Percentiles rank a stretch among this genome's conserved stretches.
These are phyloP conservation scores for Anabas testudineus DNA, from an alignment of 2,797 vertebrate genomes.

Conservation along the genomic window DNA sequence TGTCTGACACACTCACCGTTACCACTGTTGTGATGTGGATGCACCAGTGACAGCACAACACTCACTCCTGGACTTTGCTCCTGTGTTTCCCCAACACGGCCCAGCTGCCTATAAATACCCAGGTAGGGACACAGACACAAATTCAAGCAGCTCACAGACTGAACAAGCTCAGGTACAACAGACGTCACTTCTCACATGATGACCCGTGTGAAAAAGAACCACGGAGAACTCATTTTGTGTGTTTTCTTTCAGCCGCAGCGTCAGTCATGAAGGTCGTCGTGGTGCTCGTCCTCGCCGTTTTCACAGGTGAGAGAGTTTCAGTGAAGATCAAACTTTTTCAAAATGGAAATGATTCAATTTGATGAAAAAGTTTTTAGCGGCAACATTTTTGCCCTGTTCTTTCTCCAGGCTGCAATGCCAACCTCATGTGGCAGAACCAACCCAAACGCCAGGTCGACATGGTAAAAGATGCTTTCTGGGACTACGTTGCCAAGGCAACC, in stretches of 20 bases:
- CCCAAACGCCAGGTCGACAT: conserved; percentile 70
- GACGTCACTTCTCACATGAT: not conserved
- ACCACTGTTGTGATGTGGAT: too few species aligned
- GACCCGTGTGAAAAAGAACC: not conserved
- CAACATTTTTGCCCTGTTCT: not conserved
- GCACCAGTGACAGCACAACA: conserved; percentile 49
- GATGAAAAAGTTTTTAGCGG: too few species aligned
- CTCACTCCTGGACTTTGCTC: conserved; percentile 58
- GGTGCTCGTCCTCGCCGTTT: conserved; percentile 67
- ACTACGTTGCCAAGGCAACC: conserved; percentile 76
- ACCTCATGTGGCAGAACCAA: conserved; percentile 69
- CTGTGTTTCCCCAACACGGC: not conserved
- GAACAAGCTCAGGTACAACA: conserved; percentile 48
- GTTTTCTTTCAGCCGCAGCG: too few species aligned
- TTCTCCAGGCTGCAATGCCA: conserved; percentile 77
- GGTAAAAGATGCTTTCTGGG: conserved; percentile 83
- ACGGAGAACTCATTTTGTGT: not conserved
- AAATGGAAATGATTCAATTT: fast-evolving
- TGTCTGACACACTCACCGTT: too few species aligned
- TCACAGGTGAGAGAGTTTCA: conserved; percentile 83
- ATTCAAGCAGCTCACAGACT: conserved; percentile 15
- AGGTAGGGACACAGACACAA: conserved; percentile 4
- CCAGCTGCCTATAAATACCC: conserved; percentile 62
- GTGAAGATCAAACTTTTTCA: too few species aligned
- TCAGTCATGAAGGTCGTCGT: conserved; percentile 81